A percentile compares a stretch with the other conserved stretches of the same genome.
phyloP scores from a whole-genome alignment of 37 sponge, comb jelly and placozoan species.

The Sycon ciliatum region DNA sequence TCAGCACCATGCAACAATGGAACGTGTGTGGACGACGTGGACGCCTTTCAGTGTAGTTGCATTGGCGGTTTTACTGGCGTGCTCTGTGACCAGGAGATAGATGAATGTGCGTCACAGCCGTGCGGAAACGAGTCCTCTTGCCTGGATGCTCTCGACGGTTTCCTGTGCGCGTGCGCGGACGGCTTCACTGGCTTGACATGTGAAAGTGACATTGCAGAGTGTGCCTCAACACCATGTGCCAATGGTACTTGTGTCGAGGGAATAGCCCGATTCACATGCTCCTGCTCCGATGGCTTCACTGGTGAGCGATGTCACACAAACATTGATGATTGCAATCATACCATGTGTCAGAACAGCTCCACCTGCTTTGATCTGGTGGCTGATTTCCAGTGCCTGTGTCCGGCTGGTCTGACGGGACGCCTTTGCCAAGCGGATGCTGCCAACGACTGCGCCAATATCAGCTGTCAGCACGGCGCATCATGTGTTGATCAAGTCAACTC shows the following conservation, averaged over 20 bases:
- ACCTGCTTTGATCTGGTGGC: too few species aligned
- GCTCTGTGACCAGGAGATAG: not conserved
- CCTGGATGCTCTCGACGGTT: not conserved
- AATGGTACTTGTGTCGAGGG: conserved; percentile 21
- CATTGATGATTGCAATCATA: too few species aligned
- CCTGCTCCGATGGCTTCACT: too few species aligned
- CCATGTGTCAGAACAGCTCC: too few species aligned
- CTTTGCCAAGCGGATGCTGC: too few species aligned
- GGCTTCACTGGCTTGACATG: not conserved
- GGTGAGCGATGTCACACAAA: too few species aligned
- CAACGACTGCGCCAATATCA: too few species aligned
- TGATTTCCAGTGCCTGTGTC: too few species aligned
- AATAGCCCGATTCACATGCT: too few species aligned
- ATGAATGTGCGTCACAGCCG: not conserved
- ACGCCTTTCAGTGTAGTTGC: not conserved
- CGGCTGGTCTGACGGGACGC: too few species aligned
- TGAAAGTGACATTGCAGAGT: not conserved
- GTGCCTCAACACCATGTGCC: conserved; percentile 10
- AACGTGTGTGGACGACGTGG: not conserved
- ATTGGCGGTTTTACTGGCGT: not conserved
- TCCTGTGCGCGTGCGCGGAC: not conserved
- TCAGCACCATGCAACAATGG: not conserved
- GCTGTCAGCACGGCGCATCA: too few species aligned
- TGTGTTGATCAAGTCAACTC: too few species aligned
- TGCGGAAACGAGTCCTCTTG: not conserved